Evolutionary conservation across 2,113 vertebrate genomes (phyloP), one percentile per base, ranked within the genome.

Genomic region (Xiphias gladius): DNA sequence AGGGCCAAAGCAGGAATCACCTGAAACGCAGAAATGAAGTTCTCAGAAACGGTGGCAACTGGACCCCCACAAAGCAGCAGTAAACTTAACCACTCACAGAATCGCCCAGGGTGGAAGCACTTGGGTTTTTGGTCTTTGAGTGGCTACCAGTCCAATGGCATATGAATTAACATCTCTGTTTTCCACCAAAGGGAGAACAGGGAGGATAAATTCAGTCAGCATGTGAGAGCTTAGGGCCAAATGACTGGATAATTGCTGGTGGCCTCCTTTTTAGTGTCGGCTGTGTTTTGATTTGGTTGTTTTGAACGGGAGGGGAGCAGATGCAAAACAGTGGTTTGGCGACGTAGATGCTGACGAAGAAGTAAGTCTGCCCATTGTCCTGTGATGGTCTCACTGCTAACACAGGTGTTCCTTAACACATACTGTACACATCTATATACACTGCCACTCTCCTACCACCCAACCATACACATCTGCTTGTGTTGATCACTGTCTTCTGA

Each of bases 141-240:
- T 82, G 88, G 89, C 92, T 86, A 90, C 90, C 88, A 92, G 80
- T 89, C 88, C 85, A 89, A 89, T 92, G 85, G 86, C 84, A 92
- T 88, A 89, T 88, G 86, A 91, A 89, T 90, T 92, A 93, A 91
- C 87, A 83, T 88, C 86, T 86, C 82, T 90, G 86, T 93, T 93
- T 92, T 90, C 86, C 83, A 89, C 91, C 91, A 85, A 89, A 89
- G 72, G 85, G 79, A 80, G 81, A 91, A 86, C 59, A 74, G 77
- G 85, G 71, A 88, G 59, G 75, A 88, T 86, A 93, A 92, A 94
- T 93, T 73, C 82, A 91, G 91, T 87, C 87, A 92, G 73, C 37
- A 90, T 93, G 91, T 89, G 82, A 89, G 84, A 89, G 88, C 88
- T 91, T 85, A 92, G 62, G 80, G 92, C 80, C 86, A 88, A 94